These are phyloP conservation scores for Morelia viridis DNA, from an alignment of 2,797 vertebrate species.

Conservation along the genomic window DNA sequence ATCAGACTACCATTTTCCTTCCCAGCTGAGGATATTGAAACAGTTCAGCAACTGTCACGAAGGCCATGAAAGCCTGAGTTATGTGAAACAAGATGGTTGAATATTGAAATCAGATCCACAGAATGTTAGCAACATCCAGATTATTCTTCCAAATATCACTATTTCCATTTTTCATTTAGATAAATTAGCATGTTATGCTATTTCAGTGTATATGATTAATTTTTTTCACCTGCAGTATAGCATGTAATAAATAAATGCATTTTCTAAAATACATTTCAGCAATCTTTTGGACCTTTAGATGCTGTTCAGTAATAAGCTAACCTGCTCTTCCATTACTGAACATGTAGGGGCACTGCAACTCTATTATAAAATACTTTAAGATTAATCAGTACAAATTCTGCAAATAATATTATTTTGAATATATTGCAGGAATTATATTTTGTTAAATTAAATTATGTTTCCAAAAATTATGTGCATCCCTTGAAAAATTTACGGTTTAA, in stretches of 20 bases:
- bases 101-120: neutral
- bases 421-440: neutral
- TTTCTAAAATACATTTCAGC: neutral
- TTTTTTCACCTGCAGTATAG: neutral
- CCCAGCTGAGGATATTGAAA: neutral
- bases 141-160: neutral
- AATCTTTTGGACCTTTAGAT: neutral
- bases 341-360: slow-evolving; percentile 74
- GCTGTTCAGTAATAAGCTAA: neutral
- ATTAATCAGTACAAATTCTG: slow-evolving; percentile 9
- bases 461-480: neutral
- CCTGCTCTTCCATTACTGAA: slow-evolving; percentile 67
- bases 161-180: neutral
- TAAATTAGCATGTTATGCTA: neutral
- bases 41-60: neutral
- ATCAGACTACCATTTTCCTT: neutral
- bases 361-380: slow-evolving; percentile 53
- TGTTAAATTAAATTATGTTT: neutral
- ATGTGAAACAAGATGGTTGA: neutral
- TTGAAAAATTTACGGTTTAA: slow-evolving; percentile 15
- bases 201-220: neutral
- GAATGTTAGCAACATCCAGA: neutral
- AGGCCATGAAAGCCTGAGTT: neutral
- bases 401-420: slow-evolving; percentile 1
- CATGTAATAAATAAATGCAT: neutral